phyloP scores from a whole-genome alignment of 2,888 invertebrate species.

The Autographa gamma region DNA sequence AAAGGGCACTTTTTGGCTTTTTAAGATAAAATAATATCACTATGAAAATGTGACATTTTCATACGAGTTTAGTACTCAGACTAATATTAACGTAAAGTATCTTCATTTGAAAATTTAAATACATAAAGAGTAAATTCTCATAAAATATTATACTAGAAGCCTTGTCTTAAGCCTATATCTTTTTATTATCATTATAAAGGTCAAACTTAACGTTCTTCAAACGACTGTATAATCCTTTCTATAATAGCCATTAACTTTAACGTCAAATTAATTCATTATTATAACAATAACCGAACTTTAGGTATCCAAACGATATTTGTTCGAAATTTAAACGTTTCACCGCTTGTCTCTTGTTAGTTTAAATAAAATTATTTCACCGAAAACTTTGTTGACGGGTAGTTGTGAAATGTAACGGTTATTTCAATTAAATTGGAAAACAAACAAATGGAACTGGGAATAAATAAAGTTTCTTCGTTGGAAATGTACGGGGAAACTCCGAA shows the following conservation, averaged over 20 bases:
- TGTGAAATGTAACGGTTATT: conserved; percentile 36
- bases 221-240: conserved; percentile 15
- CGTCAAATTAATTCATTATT: conserved; percentile 18
- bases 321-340: conserved; percentile 26
- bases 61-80: too few relatives aligned
- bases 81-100: background rate
- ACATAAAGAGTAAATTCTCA: background rate
- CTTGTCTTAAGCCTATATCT: background rate
- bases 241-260: conserved; percentile 17
- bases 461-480: conserved; percentile 37
- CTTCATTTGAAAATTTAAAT: background rate
- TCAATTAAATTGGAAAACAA: conserved; percentile 43
- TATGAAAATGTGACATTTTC: too few relatives aligned
- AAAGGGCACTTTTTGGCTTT: background rate
- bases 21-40: background rate
- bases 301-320: conserved; percentile 13
- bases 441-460: conserved; percentile 28
- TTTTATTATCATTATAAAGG: conserved; percentile 6
- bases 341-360: conserved; percentile 33
- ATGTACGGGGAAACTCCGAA: conserved; percentile 16
- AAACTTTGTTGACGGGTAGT: conserved; percentile 41
- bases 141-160: background rate
- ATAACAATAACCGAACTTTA: conserved; percentile 16
- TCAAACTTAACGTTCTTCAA: conserved; percentile 13
- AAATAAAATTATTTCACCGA: conserved; percentile 26